Percentiles rank a stretch among this genome's conserved stretches.
These are phyloP conservation scores for Ostrea denselamellosa DNA, from an alignment of 1,140 invertebrate genomes.

Conservation along the genomic window DNA sequence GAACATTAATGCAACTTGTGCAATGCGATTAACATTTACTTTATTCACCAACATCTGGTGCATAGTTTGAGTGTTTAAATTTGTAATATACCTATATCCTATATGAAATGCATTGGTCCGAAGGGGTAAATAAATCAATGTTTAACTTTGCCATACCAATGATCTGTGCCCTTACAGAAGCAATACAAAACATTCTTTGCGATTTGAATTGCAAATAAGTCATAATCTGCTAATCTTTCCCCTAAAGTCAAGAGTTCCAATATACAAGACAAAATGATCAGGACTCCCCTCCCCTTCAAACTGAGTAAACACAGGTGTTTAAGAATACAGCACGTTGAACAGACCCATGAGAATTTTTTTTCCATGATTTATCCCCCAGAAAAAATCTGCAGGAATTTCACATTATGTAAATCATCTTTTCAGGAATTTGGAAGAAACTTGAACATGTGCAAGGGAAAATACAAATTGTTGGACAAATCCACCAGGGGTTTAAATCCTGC, in stretches of 20 bases:
- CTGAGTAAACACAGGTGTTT: slow-evolving; percentile 28
- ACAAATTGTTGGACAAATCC: slow-evolving; percentile 22
- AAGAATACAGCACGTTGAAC: slow-evolving; percentile 1
- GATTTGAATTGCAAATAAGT: slow-evolving; percentile 40
- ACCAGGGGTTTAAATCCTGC: neutral
- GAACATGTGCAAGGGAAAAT: slow-evolving; percentile 10
- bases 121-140: slow-evolving; percentile 15
- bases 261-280: slow-evolving; percentile 11
- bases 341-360: neutral
- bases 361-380: slow-evolving; percentile 16
- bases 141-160: slow-evolving; percentile 21
- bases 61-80: neutral
- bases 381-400: slow-evolving; percentile 9
- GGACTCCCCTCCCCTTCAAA: neutral
- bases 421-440: slow-evolving; percentile 2
- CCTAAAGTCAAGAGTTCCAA: slow-evolving; percentile 26
- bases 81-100: neutral
- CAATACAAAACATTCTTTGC: slow-evolving; percentile 25
- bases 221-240: slow-evolving; percentile 30
- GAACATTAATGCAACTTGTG: no score
- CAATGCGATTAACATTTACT: neutral
- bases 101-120: neutral
- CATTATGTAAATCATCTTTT: slow-evolving; percentile 31
- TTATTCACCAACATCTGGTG: neutral
- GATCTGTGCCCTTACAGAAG: slow-evolving; percentile 11